Conservation (phyloP, 1,140 invertebrate species). For the Metopolophium dirhodum region DNA sequence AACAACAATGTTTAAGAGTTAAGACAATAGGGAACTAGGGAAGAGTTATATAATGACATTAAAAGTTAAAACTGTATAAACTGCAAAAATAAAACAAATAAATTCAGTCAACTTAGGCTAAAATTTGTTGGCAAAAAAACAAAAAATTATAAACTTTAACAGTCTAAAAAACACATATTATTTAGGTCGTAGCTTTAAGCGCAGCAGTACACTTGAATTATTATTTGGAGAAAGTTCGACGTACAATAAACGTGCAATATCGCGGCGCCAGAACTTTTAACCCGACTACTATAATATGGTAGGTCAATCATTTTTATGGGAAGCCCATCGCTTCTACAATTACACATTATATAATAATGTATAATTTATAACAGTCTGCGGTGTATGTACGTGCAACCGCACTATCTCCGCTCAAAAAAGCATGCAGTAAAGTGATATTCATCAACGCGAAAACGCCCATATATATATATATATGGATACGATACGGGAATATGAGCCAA, state of each 20-base stretch:
- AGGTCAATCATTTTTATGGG: background rate
- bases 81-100: background rate
- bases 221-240: background rate
- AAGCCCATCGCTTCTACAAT: background rate
- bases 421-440: background rate
- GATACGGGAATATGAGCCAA: background rate
- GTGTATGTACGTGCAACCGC: background rate
- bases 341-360: background rate
- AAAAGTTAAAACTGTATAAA: background rate
- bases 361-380: background rate
- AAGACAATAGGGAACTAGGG: background rate
- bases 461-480: background rate
- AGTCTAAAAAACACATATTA: background rate
- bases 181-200: background rate
- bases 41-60: conserved; percentile 3
- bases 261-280: background rate
- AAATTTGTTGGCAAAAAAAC: background rate
- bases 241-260: background rate
- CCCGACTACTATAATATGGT: background rate
- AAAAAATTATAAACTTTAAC: background rate
- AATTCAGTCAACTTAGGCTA: background rate
- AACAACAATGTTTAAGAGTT: background rate
- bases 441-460: background rate
- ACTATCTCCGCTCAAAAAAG: background rate
- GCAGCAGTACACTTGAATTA: background rate